Percentiles rank a stretch among this genome's conserved stretches.
phyloP scores from a whole-genome alignment of 2,888 invertebrate genomes.

The Pterobdella sp. region DNA sequence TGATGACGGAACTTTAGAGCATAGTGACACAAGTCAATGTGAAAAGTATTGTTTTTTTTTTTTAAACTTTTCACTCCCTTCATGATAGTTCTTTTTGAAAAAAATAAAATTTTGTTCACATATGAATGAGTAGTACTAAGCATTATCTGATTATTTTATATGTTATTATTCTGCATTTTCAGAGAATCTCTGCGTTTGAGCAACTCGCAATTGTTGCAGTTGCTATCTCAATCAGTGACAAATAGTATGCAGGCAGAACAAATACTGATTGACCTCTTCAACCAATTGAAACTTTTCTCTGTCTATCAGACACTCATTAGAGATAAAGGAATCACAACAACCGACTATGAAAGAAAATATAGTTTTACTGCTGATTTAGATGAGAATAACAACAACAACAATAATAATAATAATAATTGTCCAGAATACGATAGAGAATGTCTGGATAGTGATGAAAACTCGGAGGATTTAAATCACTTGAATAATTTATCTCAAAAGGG shows the following conservation, averaged over 20 bases:
- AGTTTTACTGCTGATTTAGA: neutral
- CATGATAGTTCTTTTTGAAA: too few relatives aligned
- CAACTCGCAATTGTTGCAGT: conserved; percentile 44
- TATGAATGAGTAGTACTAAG: too few relatives aligned
- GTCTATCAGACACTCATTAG: neutral
- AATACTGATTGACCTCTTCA: neutral
- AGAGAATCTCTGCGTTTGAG: conserved; percentile 42
- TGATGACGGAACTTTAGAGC: neutral
- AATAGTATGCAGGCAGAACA: conserved; percentile 42
- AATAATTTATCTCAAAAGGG: neutral
- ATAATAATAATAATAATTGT: neutral
- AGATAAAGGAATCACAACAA: neutral
- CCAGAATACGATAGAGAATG: too few relatives aligned
- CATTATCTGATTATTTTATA: too few relatives aligned
- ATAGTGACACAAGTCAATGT: neutral
- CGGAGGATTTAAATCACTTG: neutral
- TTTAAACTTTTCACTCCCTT: too few relatives aligned
- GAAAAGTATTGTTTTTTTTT: conserved; percentile 4
- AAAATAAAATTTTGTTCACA: too few relatives aligned
- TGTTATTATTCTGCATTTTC: too few relatives aligned
- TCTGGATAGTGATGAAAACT: too few relatives aligned
- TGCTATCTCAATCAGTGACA: conserved; percentile 45
- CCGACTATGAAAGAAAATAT: too few relatives aligned
- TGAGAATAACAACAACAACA: neutral
- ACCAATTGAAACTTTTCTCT: neutral